These are phyloP conservation scores for Drosophila monieri DNA, from an alignment of 2,888 invertebrate genomes.

Conservation along the genomic window DNA sequence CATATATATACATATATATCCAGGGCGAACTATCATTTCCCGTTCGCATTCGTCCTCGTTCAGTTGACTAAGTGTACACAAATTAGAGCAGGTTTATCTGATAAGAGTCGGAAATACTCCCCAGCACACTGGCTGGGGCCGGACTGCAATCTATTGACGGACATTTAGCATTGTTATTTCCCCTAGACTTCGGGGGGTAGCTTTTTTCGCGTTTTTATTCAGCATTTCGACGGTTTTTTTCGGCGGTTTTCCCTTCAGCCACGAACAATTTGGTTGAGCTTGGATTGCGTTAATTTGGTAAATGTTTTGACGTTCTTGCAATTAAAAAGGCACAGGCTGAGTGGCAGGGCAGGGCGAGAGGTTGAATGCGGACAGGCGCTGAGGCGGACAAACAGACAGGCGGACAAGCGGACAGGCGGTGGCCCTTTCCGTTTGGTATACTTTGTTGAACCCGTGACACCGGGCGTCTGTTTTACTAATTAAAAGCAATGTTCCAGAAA, in stretches of 20 bases:
- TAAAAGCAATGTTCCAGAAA: conserved; percentile 80
- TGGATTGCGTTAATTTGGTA: conserved; percentile 80
- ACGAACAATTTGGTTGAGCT: conserved; percentile 58
- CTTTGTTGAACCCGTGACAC: conserved; percentile 49
- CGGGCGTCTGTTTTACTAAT: conserved; percentile 76
- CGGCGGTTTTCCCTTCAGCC: conserved; percentile 35
- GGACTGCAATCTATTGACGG: conserved; percentile 62
- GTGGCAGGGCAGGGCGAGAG: conserved; percentile 11
- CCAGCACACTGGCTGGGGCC: conserved; percentile 1
- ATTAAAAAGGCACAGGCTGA: conserved; percentile 74
- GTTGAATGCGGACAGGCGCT: conserved; percentile 25
- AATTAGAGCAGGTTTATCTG: conserved; percentile 78
- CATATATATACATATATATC: conserved; percentile 26
- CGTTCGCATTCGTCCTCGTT: conserved; percentile 34
- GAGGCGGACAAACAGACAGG: conserved; percentile 8
- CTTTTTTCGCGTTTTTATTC: conserved; percentile 40
- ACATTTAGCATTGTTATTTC: conserved; percentile 51
- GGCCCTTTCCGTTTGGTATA: conserved; percentile 45
- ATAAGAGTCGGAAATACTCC: conserved; percentile 57
- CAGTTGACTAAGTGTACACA: conserved; percentile 67
- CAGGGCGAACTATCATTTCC: conserved; percentile 32
- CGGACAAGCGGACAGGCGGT: conserved; percentile 30
- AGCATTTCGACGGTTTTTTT: conserved; percentile 32
- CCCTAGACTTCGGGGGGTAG: background rate
- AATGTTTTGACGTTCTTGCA: conserved; percentile 78